A percentile compares a stretch with the other conserved stretches of the same genome.
Conservation (phyloP, 2,113 vertebrate species). For the Scolopax mira region DNA sequence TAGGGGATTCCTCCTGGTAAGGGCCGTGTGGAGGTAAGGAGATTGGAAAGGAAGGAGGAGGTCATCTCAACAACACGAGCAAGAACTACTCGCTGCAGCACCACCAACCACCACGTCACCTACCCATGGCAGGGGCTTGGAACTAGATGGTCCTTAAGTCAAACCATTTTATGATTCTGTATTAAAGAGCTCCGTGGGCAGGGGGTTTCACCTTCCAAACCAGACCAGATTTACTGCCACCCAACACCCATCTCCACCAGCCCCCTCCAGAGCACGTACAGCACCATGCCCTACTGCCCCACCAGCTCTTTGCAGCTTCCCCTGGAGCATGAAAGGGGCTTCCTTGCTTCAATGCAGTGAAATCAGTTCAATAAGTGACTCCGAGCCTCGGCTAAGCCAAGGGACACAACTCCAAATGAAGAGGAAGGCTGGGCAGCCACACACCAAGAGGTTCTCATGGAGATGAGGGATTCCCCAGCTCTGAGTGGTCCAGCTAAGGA, state of each 20-base stretch:
- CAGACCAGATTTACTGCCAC: not conserved
- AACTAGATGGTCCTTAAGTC: too few relatives aligned
- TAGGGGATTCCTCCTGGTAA: not conserved
- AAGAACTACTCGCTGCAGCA: not conserved
- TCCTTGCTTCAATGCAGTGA: accelerated
- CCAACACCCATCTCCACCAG: not conserved
- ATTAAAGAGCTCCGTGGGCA: accelerated
- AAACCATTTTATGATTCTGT: not conserved
- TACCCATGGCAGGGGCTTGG: too few relatives aligned
- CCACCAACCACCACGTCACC: not conserved
- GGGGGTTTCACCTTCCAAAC: accelerated
- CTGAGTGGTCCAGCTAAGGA: not conserved
- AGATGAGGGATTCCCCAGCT: not conserved
- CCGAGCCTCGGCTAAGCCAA: not conserved
- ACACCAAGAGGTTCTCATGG: not conserved
- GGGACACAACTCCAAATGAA: not conserved
- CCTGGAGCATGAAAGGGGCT: accelerated
- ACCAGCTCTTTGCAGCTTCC: accelerated
- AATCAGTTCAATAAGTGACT: not conserved
- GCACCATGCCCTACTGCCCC: accelerated
- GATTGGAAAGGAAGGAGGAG: not conserved
- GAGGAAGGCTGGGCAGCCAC: not conserved
- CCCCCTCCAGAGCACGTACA: accelerated
- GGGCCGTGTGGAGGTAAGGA: not conserved
- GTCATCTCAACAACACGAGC: not conserved